Conservation (phyloP, 1,140 invertebrate species). For the Drosophila erecta region DNA sequence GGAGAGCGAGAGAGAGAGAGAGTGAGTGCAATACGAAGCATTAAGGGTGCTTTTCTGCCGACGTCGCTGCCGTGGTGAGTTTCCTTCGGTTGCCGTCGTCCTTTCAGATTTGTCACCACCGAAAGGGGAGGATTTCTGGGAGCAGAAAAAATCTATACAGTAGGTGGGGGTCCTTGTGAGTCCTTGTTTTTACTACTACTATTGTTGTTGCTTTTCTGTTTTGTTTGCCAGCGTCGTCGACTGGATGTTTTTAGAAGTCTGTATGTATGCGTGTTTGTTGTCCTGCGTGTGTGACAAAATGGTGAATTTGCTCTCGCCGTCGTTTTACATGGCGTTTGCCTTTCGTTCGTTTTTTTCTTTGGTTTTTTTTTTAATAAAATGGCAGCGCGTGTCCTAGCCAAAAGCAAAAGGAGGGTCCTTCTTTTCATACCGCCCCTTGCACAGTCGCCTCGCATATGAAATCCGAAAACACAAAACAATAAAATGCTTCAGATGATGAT, state of each 20-base stretch:
- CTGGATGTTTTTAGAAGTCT: conserved; percentile 45
- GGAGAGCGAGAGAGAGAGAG: conserved; percentile 9
- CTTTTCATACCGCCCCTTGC: neutral
- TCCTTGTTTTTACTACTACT: conserved; percentile 1
- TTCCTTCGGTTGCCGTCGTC: conserved; percentile 41
- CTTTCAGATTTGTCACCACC: conserved; percentile 75
- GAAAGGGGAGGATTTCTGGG: neutral
- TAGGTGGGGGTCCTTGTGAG: conserved; percentile 9
- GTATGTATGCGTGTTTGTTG: conserved; percentile 28
- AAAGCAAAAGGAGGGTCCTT: conserved; percentile 9
- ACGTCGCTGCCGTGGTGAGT: conserved; percentile 65
- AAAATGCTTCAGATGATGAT: conserved; percentile 1
- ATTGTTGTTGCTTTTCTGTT: conserved; percentile 30
- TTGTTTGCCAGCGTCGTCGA: conserved; percentile 33
- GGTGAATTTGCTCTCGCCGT: conserved; percentile 66
- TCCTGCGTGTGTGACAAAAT: conserved; percentile 67
- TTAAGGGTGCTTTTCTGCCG: conserved; percentile 23
- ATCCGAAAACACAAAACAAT: neutral
- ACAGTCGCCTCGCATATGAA: neutral
- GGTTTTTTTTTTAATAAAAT: conserved; percentile 75
- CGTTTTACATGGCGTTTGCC: conserved; percentile 76
- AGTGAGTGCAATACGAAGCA: conserved; percentile 3
- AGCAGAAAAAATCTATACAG: neutral
- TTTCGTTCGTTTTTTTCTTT: neutral
- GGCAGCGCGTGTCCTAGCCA: conserved; percentile 61